Percentiles rank a stretch among this genome's conserved stretches.
Conservation (phyloP, 2,888 invertebrate species). For the Chalcosyrphus nemorum region DNA sequence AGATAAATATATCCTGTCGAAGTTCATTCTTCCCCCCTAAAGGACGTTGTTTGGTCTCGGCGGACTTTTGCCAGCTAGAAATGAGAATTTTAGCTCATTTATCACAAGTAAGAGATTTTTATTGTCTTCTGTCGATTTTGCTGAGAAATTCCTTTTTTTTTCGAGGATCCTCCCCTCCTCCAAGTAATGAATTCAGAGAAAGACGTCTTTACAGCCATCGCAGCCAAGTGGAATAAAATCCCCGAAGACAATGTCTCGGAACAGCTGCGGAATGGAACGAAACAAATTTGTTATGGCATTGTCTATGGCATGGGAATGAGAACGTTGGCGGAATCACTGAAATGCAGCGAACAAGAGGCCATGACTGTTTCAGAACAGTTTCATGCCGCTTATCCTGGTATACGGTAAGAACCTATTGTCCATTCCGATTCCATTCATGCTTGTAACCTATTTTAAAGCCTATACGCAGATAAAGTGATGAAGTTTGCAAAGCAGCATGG, state of each 20-base stretch:
- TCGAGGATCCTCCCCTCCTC: constrained; percentile 86
- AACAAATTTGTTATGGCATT: constrained; percentile 97
- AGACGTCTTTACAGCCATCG: constrained; percentile 93
- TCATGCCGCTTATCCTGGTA: constrained; percentile 88
- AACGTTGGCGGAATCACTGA: constrained; percentile 90
- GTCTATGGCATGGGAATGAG: constrained; percentile 98
- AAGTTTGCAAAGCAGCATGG: constrained; percentile 87
- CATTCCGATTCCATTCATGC: constrained; percentile 77
- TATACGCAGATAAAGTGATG: constrained; percentile 81
- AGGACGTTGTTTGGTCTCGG: constrained; percentile 89
- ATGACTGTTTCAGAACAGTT: constrained; percentile 90
- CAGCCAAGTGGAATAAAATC: constrained; percentile 91
- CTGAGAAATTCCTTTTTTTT: neutral
- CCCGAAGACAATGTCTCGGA: constrained; percentile 88
- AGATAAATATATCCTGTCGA: constrained; percentile 83
- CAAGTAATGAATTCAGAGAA: constrained; percentile 86
- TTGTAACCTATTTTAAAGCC: constrained; percentile 62
- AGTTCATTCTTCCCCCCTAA: constrained; percentile 86
- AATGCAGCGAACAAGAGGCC: constrained; percentile 91
- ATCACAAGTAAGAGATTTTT: constrained; percentile 82
- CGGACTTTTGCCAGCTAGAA: constrained; percentile 98
- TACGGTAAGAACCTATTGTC: constrained; percentile 84
- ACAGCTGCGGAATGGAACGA: constrained; percentile 91
- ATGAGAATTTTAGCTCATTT: constrained; percentile 96
- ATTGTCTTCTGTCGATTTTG: neutral